A percentile compares a stretch with the other conserved stretches of the same genome.
These are phyloP conservation scores for Tyto alba DNA, from an alignment of 2,113 vertebrate species.

Conservation along the genomic window DNA sequence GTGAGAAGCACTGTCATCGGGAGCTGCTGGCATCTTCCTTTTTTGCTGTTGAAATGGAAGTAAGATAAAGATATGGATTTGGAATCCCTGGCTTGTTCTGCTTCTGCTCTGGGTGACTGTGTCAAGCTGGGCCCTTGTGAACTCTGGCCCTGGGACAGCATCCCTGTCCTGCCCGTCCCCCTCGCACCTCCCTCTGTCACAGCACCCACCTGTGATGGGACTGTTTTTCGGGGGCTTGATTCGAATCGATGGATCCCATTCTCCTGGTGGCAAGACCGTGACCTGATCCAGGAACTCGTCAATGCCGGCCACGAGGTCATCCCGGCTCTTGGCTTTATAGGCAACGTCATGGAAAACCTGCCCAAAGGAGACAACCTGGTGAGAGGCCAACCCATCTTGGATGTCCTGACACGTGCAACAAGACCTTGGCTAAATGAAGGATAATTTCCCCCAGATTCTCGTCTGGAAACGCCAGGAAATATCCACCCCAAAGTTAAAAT, in stretches of 20 bases:
- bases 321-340: conserved; percentile 90
- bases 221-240: conserved; percentile 93
- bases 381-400: accelerated
- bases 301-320: conserved; percentile 89
- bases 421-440: background rate
- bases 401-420: accelerated
- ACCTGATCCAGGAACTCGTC: conserved; percentile 97
- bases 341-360: conserved; percentile 96
- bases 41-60: conserved; percentile 80
- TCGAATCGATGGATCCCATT: conserved; percentile 97
- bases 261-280: conserved; percentile 91
- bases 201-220: conserved; percentile 86
- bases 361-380: background rate
- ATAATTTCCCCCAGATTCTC: background rate
- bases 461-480: background rate
- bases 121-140: background rate
- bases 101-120: background rate
- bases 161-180: accelerated
- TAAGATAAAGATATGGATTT: accelerated
- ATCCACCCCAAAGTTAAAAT: background rate
- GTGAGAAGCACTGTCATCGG: conserved; percentile 77
- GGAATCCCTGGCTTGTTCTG: background rate
- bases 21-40: conserved; percentile 78
- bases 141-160: too few relatives aligned
- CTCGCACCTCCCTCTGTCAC: accelerated